Evolutionary conservation across 2,888 invertebrate genomes (phyloP), one percentile per base, ranked within the genome.

Genomic region (Sinelater perroti): DNA sequence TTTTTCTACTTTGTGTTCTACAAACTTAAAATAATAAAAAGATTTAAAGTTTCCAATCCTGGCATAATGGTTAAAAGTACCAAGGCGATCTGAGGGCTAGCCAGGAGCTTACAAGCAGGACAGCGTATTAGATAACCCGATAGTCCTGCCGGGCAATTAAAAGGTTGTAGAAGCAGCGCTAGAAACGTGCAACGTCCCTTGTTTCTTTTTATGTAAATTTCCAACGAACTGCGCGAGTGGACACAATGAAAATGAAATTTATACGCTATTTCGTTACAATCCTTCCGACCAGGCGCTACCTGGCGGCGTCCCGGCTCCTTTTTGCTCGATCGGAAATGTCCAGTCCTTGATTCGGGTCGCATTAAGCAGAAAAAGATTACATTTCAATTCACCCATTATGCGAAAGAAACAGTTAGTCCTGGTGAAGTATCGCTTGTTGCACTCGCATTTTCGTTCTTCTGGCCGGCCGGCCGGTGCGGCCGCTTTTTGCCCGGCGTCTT

Each of bases 331-430:
- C 72, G 75, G 75, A 75, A 75, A 73, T 71, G 74, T 73, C 75
- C 74, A 67, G 64, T 68, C 56, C 64, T 72, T 74, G 75, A 75
- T 75, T 72, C 73, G 69, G 75, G 75, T 75, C 72, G 65, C 65
- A 70, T 71, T 70, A 69, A 61, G 42, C 55, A 36, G 31, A 69
- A 69, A 70, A 71, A 73, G 68, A 73, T 72, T 73, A 70, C 70
- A 69, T 71, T 71, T 71, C 71, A 69, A 67, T 66, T 65, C 64
- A 56, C 40, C 51, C 53, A 61, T 58, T 61, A 56, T 38, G 24
- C 26, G 31, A 47, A 47, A n/a, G n/a, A n/a, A n/a, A n/a, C 10
- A 28, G n/a, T 16, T 8, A 24, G 18, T 17, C n/a, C n/a, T 10
- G 4, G 11, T 8, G 35, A 10, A 18, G 20, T 40, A 20, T 40